Conservation (phyloP, 1,140 invertebrate species). For the Heliconius hermathena region DNA sequence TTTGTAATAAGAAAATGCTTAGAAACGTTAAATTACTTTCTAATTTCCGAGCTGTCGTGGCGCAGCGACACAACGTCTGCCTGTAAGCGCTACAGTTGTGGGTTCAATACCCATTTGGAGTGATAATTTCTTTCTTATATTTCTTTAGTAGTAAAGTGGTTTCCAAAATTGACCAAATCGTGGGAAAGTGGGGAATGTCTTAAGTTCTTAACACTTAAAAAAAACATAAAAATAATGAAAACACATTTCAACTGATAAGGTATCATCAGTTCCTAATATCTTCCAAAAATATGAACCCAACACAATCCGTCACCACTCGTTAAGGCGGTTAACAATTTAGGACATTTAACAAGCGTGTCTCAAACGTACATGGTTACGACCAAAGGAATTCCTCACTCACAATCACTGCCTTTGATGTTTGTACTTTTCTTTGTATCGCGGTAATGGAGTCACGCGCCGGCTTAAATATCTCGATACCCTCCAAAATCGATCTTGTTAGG, state of each 20-base stretch:
- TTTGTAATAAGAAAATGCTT: no score
- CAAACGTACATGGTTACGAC: constrained; percentile 41
- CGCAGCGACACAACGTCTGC: no score
- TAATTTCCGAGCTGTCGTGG: no score
- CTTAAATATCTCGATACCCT: constrained; percentile 66
- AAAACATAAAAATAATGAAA: background rate
- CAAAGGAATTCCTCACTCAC: constrained; percentile 50
- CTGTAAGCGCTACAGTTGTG: no score
- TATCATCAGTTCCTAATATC: background rate
- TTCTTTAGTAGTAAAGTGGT: no score
- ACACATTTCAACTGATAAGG: background rate
- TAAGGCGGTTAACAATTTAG: constrained; percentile 53
- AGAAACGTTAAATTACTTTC: no score
- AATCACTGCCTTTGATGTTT: constrained; percentile 50
- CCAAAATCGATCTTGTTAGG: constrained; percentile 61
- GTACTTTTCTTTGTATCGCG: constrained; percentile 57
- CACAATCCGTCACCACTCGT: constrained; percentile 38
- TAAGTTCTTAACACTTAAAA: no score
- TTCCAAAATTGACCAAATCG: no score
- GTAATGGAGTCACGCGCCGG: constrained; percentile 68
- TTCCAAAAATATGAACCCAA: background rate
- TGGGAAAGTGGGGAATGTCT: no score
- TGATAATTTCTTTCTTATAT: no score
- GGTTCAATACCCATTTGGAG: no score
- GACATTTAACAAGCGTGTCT: constrained; percentile 55